Evolutionary conservation across 2,888 invertebrate species (phyloP).

Genomic region (Caradrina clavipalpis): DNA sequence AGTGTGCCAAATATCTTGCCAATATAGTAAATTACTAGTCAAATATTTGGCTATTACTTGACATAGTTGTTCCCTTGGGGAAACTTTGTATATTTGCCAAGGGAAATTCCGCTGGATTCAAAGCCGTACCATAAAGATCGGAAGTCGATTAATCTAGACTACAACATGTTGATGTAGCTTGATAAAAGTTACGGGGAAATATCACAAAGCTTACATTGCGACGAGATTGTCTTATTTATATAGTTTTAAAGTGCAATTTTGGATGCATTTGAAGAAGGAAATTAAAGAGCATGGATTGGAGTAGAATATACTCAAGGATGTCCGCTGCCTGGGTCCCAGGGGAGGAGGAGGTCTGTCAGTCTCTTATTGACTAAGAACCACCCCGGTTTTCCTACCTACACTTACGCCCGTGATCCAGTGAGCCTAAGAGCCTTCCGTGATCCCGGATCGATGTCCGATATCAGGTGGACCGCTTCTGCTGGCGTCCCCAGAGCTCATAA

Average conservation of each 20-base stretch:
- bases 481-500: no score
- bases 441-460: no score
- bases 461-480: no score
- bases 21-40: conserved; percentile 13
- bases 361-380: no score
- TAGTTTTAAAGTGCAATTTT: no score
- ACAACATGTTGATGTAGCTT: conserved; percentile 9
- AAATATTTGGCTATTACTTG: conserved; percentile 5
- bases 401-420: no score
- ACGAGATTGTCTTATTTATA: neutral
- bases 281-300: neutral
- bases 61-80: neutral
- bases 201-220: conserved; percentile 5
- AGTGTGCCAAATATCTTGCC: conserved; percentile 4
- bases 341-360: no score
- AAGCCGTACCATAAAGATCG: conserved; percentile 11
- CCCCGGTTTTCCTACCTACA: no score
- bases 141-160: conserved; percentile 32
- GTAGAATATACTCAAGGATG: no score
- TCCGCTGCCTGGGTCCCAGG: no score
- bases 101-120: conserved; percentile 15
- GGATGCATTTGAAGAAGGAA: neutral
- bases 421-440: no score
- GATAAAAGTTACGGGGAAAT: conserved; percentile 14
- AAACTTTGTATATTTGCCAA: neutral